phyloP scores from a whole-genome alignment of 2,113 vertebrate species.

The Nannospalax galili region DNA sequence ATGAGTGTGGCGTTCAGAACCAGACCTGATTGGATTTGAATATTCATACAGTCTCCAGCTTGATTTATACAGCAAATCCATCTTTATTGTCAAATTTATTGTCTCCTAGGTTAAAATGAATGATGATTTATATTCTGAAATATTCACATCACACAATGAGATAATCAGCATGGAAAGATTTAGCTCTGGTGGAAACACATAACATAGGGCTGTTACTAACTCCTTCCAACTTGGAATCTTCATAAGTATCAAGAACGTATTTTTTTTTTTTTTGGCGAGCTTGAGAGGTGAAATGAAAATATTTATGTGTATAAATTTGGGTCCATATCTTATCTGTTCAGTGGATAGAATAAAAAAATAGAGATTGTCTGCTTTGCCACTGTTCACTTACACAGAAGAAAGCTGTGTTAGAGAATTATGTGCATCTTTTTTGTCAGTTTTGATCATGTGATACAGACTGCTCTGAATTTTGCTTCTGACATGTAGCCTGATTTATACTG shows the following conservation, averaged over 20 bases:
- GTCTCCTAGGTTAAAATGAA: constrained; percentile 50
- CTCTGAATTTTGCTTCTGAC: no score
- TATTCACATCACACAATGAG: constrained; percentile 42
- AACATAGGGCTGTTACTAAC: constrained; percentile 9
- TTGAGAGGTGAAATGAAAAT: constrained; percentile 51
- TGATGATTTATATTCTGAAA: constrained; percentile 70
- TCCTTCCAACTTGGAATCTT: constrained; percentile 52
- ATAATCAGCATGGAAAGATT: constrained; percentile 45
- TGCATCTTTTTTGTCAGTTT: constrained; percentile 21
- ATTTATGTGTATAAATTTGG: constrained; percentile 51
- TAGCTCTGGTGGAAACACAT: constrained; percentile 16
- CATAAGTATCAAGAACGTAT: constrained; percentile 51
- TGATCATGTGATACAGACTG: constrained; percentile 7
- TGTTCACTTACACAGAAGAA: constrained; percentile 2
- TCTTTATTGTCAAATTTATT: constrained; percentile 67
- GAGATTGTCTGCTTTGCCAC: background rate
- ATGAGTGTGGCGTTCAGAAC: constrained; percentile 33
- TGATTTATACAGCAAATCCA: constrained; percentile 67
- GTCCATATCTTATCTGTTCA: background rate
- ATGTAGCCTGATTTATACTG: constrained; percentile 44
- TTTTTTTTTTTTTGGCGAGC: constrained; percentile 33
- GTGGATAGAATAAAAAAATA: constrained; percentile 43
- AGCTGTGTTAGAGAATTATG: background rate
- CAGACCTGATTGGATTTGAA: constrained; percentile 69
- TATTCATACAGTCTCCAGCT: constrained; percentile 70